These are phyloP conservation scores for Lethocerus indicus DNA, from an alignment of 1,140 invertebrate genomes.

Conservation along the genomic window DNA sequence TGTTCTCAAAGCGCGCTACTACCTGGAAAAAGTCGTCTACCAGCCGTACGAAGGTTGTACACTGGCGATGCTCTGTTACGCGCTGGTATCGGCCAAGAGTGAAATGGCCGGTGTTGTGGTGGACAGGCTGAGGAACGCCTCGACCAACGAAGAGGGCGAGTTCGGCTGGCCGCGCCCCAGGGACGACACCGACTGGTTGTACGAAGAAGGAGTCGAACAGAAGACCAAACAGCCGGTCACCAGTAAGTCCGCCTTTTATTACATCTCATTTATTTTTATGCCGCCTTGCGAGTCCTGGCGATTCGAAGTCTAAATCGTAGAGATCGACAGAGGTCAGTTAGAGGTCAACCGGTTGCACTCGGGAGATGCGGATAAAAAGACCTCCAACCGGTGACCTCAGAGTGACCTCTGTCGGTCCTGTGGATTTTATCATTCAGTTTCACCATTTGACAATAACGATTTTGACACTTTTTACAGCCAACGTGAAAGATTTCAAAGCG, in stretches of 20 bases:
- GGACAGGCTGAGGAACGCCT: conserved; percentile 33
- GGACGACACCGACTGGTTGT: conserved; percentile 17
- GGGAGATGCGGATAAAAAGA: too few relatives aligned
- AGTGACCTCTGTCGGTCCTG: too few relatives aligned
- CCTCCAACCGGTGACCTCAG: too few relatives aligned
- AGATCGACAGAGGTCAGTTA: too few relatives aligned
- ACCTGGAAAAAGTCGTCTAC: conserved; percentile 34
- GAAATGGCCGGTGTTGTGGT: conserved; percentile 32
- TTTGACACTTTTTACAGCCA: conserved; percentile 24
- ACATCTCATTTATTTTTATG: too few relatives aligned
- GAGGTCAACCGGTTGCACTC: too few relatives aligned
- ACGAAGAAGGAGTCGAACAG: conserved; percentile 27
- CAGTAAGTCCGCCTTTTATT: too few relatives aligned
- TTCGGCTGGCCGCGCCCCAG: conserved; percentile 35
- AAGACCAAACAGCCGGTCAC: conserved; percentile 24
- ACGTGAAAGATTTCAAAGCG: conserved; percentile 29
- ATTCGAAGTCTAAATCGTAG: too few relatives aligned
- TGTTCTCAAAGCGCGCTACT: conserved; percentile 30
- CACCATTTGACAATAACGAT: too few relatives aligned
- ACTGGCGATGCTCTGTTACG: conserved; percentile 33
- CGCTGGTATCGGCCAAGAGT: conserved; percentile 34
- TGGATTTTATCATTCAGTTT: too few relatives aligned
- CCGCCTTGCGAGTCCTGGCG: too few relatives aligned
- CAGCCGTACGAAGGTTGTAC: conserved; percentile 28
- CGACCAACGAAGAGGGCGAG: conserved; percentile 42